Evolutionary conservation across 2,797 vertebrate genomes (phyloP).

Genomic region (Poeciliopsis paucimaculata): DNA sequence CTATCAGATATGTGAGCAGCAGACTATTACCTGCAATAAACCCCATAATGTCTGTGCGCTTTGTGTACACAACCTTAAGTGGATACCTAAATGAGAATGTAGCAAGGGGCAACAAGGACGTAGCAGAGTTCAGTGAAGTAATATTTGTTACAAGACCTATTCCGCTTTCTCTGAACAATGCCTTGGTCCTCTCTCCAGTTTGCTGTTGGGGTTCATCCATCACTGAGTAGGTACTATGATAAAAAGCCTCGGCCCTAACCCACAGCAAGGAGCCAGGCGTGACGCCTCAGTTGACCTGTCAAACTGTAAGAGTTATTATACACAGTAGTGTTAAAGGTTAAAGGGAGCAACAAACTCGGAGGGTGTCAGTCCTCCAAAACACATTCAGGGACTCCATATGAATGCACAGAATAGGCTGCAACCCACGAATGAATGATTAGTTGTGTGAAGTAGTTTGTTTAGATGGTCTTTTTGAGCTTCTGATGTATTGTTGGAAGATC

Average conservation of each 20-base stretch:
- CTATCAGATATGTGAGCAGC: conserved; percentile 34
- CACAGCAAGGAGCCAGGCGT: conserved; percentile 89
- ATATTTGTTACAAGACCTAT: conserved; percentile 64
- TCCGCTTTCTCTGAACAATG: conserved; percentile 53
- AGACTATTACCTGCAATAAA: conserved; percentile 38
- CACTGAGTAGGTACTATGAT: conserved; percentile 86
- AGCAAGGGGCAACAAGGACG: conserved; percentile 43
- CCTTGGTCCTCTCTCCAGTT: conserved; percentile 52
- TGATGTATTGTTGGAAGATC: neutral
- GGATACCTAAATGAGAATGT: conserved; percentile 36
- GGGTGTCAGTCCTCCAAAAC: conserved; percentile 67
- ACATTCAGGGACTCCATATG: conserved; percentile 33
- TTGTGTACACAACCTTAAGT: conserved; percentile 29
- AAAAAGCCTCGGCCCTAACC: conserved; percentile 92
- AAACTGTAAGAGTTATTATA: conserved; percentile 93
- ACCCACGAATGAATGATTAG: conserved; percentile 19
- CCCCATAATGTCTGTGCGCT: conserved; percentile 22
- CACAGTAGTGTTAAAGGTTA: conserved; percentile 80
- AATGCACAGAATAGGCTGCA: conserved; percentile 39
- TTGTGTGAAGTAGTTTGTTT: conserved; percentile 9
- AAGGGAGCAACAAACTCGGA: conserved; percentile 68
- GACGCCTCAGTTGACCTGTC: conserved; percentile 96
- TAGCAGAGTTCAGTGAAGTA: conserved; percentile 39
- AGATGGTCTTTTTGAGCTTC: conserved; percentile 3
- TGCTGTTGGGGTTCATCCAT: conserved; percentile 84